Evolutionary conservation across 2,113 vertebrate genomes (phyloP).

Genomic region (Bufo gargarizans): DNA sequence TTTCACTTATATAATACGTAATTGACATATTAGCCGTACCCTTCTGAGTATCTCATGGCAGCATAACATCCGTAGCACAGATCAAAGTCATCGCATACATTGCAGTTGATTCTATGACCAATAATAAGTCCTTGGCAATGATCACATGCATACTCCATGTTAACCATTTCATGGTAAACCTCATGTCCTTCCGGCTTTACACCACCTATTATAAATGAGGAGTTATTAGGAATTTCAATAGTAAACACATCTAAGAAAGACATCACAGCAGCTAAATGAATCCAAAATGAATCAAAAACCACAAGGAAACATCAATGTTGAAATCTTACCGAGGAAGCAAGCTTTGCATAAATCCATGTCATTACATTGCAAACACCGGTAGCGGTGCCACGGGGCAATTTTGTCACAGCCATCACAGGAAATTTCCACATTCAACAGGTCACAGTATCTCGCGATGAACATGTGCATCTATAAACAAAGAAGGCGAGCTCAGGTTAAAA

Average conservation of each 20-base stretch:
- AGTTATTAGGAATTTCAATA: neutral
- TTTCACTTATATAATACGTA: neutral
- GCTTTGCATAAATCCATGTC: constrained; percentile 98
- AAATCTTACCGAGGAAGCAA: constrained; percentile 88
- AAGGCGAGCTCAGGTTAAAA: neutral
- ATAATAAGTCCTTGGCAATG: constrained; percentile 97
- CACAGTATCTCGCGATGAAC: constrained; percentile 97
- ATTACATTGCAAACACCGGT: constrained; percentile 93
- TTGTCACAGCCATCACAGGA: constrained; percentile 95
- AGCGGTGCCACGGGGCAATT: constrained; percentile 95
- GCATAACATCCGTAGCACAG: constrained; percentile 96
- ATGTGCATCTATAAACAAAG: constrained; percentile 88
- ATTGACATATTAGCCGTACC: constrained; percentile 70
- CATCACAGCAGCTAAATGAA: neutral
- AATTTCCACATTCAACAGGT: constrained; percentile 93
- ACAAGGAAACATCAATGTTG: neutral
- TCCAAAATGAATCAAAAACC: neutral
- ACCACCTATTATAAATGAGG: constrained; percentile 76
- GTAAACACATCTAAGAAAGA: neutral
- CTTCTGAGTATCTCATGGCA: constrained; percentile 92
- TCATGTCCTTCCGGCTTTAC: constrained; percentile 95
- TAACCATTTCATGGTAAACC: constrained; percentile 97
- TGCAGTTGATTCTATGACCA: constrained; percentile 94
- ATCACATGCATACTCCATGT: constrained; percentile 96
- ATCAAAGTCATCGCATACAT: constrained; percentile 95